Evolutionary conservation across 2,888 invertebrate genomes (phyloP), one percentile per base, ranked within the genome.

Genomic region (Melieria crassipennis): DNA sequence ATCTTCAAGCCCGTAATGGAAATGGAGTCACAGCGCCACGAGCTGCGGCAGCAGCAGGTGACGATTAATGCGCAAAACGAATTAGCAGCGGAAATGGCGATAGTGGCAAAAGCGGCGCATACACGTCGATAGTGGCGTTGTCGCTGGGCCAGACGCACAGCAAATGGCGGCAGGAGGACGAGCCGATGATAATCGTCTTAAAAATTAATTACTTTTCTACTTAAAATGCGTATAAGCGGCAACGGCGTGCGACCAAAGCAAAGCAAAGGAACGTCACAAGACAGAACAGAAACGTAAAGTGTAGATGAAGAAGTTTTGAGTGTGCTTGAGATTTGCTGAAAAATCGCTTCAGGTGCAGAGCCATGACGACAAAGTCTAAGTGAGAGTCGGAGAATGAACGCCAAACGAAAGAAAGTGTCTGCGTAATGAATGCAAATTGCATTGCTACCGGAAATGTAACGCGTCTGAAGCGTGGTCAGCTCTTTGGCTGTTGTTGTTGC

Each of bases 121-220:
- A 30, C 30, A 16, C 30, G 30, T 56, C 7, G 7, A 56, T 13
- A 57, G 30, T 57, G 30, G 16, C n/a, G 57, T 7, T 13, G 16
- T 57, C 10, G 57, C 4, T 57, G 57, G 52, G 9, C 9, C 30
- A 50, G 50, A 56, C 7, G 57, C 7, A 13, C 57, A 42, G 11
- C 13, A 10, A 43, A 2, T 61, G 45, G 30, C 30, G 30, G 30
- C 30, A 30, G 30, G 58, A 67, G 55, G 55, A 4, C 61, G 55
- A 13, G 45, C n/a, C 11, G 4, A 72, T 63, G 65, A 70, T 75
- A 75, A 73, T 75, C 73, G 69, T 69, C 69, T 71, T 73, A 75
- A 71, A 69, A 70, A 75, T 73, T 75, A 75, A 75, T 73, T 75
- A 73, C 73, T 73, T 73, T 75, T 66, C 69, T 69, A 62, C 68